Conservation (phyloP, 2,888 invertebrate species). For the Phasia obesa region DNA sequence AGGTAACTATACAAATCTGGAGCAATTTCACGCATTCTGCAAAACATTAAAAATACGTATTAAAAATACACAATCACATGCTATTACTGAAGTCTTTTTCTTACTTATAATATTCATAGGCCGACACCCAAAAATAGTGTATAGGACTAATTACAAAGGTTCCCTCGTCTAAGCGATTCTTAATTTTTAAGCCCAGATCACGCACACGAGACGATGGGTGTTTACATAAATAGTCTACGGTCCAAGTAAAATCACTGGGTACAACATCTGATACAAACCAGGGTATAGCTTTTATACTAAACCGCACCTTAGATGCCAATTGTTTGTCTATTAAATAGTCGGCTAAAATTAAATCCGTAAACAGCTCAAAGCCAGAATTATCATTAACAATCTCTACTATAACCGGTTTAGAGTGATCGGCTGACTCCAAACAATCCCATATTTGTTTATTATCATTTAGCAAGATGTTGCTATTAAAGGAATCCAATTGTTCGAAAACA, state of each 20-base stretch:
- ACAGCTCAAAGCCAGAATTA: slow-evolving; percentile 96
- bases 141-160: slow-evolving; percentile 83
- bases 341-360: slow-evolving; percentile 93
- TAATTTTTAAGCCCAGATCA: slow-evolving; percentile 85
- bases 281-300: slow-evolving; percentile 94
- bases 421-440: slow-evolving; percentile 83
- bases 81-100: background rate
- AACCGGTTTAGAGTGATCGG: slow-evolving; percentile 74
- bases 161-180: slow-evolving; percentile 83
- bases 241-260: slow-evolving; percentile 88
- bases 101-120: slow-evolving; percentile 87
- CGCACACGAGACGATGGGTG: slow-evolving; percentile 76
- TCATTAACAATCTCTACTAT: slow-evolving; percentile 92
- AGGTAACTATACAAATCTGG: slow-evolving; percentile 88
- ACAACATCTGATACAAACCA: slow-evolving; percentile 98
- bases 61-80: background rate
- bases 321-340: slow-evolving; percentile 88
- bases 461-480: slow-evolving; percentile 85
- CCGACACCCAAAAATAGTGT: slow-evolving; percentile 94
- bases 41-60: background rate
- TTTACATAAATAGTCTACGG: slow-evolving; percentile 83
- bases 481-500: slow-evolving; percentile 84
- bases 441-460: slow-evolving; percentile 85
- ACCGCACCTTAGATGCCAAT: slow-evolving; percentile 87
- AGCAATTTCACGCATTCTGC: slow-evolving; percentile 87